Conservation (phyloP, 2,888 invertebrate species). For the Limnephilus lunatus region DNA sequence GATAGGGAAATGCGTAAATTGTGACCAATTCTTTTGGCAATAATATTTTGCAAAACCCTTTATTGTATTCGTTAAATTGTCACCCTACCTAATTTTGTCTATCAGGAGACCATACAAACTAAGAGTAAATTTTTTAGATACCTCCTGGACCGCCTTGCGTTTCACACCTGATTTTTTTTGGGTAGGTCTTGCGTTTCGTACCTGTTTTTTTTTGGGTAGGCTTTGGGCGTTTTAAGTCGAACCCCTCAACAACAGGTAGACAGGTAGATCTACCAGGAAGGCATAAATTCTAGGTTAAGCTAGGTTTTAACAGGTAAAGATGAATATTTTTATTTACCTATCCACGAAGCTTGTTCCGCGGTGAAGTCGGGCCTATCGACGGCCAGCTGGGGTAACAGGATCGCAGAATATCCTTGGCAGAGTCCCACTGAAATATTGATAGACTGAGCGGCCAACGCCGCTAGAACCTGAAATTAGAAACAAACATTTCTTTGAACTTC, state of each 20-base stretch:
- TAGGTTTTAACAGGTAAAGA: neutral
- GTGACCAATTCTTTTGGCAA: neutral
- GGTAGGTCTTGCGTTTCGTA: neutral
- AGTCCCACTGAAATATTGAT: conserved; percentile 87
- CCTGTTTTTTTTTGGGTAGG: neutral
- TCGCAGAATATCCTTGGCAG: conserved; percentile 86
- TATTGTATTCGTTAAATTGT: neutral
- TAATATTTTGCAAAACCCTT: neutral
- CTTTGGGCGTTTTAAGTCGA: neutral
- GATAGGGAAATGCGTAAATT: too few relatives aligned
- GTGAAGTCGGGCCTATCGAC: conserved; percentile 77
- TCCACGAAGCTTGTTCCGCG: conserved; percentile 83
- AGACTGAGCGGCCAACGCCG: conserved; percentile 84
- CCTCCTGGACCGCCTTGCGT: neutral
- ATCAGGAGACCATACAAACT: neutral
- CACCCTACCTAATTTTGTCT: neutral
- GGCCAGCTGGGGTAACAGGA: conserved; percentile 83
- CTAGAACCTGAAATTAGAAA: conserved; percentile 77
- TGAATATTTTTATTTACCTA: conserved; percentile 75
- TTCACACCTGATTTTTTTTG: neutral
- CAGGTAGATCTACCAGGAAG: conserved; percentile 18
- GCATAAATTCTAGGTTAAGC: neutral
- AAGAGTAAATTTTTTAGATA: neutral
- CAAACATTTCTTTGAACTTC: neutral
- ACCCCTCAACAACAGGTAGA: neutral